Conservation (phyloP, 2,888 invertebrate genomes). For the Tanaodytes sp. region DNA sequence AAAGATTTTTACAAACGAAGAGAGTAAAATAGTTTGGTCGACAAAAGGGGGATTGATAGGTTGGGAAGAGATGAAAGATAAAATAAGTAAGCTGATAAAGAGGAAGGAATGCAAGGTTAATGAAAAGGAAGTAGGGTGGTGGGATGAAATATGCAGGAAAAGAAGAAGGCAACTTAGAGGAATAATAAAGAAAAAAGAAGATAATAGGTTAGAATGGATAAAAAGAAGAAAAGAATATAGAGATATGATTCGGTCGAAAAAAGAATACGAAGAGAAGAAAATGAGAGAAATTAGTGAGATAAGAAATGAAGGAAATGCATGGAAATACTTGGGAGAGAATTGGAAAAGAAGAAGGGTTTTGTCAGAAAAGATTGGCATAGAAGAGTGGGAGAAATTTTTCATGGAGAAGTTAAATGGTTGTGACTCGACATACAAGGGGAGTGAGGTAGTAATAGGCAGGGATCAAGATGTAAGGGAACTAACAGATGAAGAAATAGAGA, state of each 20-base stretch:
- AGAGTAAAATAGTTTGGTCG: background rate
- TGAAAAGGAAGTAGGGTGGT: background rate
- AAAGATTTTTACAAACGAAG: background rate
- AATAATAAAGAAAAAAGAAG: too few species aligned
- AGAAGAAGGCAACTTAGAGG: too few species aligned
- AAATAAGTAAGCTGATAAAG: background rate
- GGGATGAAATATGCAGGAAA: too few species aligned
- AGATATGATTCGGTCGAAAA: too few species aligned
- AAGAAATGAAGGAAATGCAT: constrained; percentile 3
- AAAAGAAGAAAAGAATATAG: constrained; percentile 2
- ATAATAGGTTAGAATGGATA: too few species aligned
- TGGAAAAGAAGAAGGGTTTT: background rate
- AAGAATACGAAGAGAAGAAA: background rate
- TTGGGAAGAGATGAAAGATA: background rate
- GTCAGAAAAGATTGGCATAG: constrained; percentile 5
- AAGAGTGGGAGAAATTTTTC: constrained; percentile 6
- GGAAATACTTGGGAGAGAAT: background rate
- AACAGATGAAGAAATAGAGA: constrained; percentile 3
- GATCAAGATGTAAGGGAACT: background rate
- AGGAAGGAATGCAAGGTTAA: background rate
- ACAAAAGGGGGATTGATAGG: background rate
- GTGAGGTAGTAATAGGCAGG: background rate
- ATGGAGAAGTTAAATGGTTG: constrained; percentile 2
- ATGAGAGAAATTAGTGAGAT: background rate
- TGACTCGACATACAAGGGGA: background rate